Evolutionary conservation across 1,140 invertebrate species (phyloP).

Genomic region (Laupala kohalensis): DNA sequence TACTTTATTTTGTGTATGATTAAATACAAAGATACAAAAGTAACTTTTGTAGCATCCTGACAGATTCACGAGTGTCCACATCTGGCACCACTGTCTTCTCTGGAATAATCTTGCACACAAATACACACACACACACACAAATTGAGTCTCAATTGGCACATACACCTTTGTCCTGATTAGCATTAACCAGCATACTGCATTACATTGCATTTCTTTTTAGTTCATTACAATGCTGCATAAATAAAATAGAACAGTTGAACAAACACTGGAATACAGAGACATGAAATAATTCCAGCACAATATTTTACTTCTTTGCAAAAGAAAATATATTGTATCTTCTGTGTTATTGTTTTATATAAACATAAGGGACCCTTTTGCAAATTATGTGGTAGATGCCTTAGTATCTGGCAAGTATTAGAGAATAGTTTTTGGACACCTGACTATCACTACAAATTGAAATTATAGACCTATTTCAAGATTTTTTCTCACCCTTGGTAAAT

Average conservation of each 20-base stretch:
- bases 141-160: neutral
- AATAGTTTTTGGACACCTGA: no score
- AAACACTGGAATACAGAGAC: neutral
- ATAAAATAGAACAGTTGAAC: neutral
- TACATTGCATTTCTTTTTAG: neutral
- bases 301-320: neutral
- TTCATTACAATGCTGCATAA: neutral
- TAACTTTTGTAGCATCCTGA: neutral
- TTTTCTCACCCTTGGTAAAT: no score
- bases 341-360: no score
- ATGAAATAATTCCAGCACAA: neutral
- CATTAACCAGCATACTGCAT: no score
- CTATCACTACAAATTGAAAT: no score
- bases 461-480: no score
- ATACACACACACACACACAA: neutral
- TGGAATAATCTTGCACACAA: neutral
- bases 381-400: no score
- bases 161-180: neutral
- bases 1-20: neutral
- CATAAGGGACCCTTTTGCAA: no score
- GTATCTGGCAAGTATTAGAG: no score
- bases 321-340: neutral
- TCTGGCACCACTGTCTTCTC: neutral
- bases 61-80: neutral
- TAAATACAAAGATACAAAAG: neutral